Evolutionary conservation across 2,113 vertebrate genomes (phyloP), one percentile per base, ranked within the genome.

Genomic region (Stercorarius parasiticus): DNA sequence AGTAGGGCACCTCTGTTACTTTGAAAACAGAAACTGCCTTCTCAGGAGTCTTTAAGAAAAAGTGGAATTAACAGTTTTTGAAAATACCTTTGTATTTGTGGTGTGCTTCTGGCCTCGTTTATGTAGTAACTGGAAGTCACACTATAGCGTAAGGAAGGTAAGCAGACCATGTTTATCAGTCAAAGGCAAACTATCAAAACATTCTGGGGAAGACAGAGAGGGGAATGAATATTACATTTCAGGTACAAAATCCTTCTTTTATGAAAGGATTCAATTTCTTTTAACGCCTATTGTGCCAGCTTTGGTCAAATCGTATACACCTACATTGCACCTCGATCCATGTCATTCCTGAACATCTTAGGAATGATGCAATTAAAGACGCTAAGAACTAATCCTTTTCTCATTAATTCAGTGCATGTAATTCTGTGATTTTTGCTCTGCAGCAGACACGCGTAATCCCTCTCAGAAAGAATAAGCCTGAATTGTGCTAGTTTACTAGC

Each of bases 1-100:
- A 78, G n/a, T 71, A 86, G 88, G 83, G 80, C 80, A 91, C 77
- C 42, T 94, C 58, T 88, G 5, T 76, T 90, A 76, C 82, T 95
- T 34, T 29, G 42, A 79, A 38, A 86, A 25, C 27, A 84, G 64
- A 66, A 88, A 45, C 43, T 67, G 59, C 23, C 38, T 91, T 95
- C 92, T 95, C 88, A 93, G 93, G 94, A 89, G 10, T 86, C 88
- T 70, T 62, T 55, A 73, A 62, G 18, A 91, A 20, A 65, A 93
- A 71, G 59, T 72, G 43, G n/a, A 96, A 78, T 61, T 82, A 95
- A 38, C 11, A 74, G 47, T 26, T 97, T 83, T 89, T 78, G 49
- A 79, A 93, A 93, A 86, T 83, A 67, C 27, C 36, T 86, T 90
- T 92, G 27, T 80, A 76, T 49, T 85, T 83, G 36, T 84, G 40